Evolutionary conservation across 1,140 invertebrate species (phyloP), one percentile per base, ranked within the genome.

Genomic region (Euura lappo): DNA sequence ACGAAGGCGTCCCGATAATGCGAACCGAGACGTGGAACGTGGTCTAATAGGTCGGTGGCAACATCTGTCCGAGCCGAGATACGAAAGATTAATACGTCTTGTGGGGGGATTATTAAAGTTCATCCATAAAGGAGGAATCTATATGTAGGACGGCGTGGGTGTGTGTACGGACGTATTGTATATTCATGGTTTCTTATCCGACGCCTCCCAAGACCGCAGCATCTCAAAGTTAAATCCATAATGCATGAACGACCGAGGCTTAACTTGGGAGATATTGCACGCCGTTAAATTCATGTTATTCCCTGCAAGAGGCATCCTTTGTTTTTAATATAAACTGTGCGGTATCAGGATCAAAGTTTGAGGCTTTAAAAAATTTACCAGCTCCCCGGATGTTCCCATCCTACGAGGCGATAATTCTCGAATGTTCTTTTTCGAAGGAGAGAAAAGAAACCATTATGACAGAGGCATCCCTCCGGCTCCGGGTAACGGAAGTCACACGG

Each of bases 121-220:
- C 78, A 82, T 82, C 83, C 79, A 79, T 79, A 80, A 84, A 83
- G 80, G 74, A 79, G 75, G 79, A 78, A 81, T 84, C 79, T 84
- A 64, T 46, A 80, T 78, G 28, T 70, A 66, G 72, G 72, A 67
- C 74, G 68, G 72, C 11, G 51, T 8, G 10, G 80, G 74, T 84
- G 82, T 78, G n/a, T 70, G 68, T 72, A 76, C 60, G 73, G 68
- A 72, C 77, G 81, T 87, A 87, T 88, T 88, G 86, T 88, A 88
- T 88, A 88, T 88, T 88, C 86, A 88, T 88, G 83, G 85, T 88
- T 85, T 86, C 85, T 86, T 85, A 85, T 82, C 79, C 82, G 78
- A 76, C 78, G 79, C 79, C 79, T 84, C 78, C 75, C 72, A 73
- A 75, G 74, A 65, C 71, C 69, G 74, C 76, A 78, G 81, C 69